Percentiles rank a stretch among this genome's conserved stretches.
These are phyloP conservation scores for Drosophila kanekoi DNA, from an alignment of 2,888 invertebrate genomes.

Conservation along the genomic window DNA sequence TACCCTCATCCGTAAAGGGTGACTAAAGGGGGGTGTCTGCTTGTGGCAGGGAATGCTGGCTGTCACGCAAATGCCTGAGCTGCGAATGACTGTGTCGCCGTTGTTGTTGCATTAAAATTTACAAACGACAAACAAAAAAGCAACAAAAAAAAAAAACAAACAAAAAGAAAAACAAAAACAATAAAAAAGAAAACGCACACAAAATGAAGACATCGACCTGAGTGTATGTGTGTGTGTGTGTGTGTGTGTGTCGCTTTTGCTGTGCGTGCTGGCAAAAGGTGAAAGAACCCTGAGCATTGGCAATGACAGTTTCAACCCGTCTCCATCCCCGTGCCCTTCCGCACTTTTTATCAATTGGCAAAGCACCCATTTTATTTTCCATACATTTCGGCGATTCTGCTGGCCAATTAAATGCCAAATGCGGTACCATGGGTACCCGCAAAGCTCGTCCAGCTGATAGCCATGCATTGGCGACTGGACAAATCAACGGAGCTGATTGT, in stretches of 20 bases:
- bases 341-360: conserved; percentile 10
- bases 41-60: neutral
- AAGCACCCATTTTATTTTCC: conserved; percentile 5
- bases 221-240: conserved; percentile 8
- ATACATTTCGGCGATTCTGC: conserved; percentile 26
- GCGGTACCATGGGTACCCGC: neutral
- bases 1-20: neutral
- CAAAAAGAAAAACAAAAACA: conserved; percentile 11
- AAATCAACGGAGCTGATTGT: conserved; percentile 52
- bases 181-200: conserved; percentile 42
- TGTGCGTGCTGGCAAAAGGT: conserved; percentile 49
- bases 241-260: conserved; percentile 8
- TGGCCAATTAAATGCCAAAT: conserved; percentile 24
- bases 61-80: conserved; percentile 68
- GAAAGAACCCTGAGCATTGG: conserved; percentile 56
- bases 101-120: conserved; percentile 68
- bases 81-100: conserved; percentile 39
- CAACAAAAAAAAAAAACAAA: neutral
- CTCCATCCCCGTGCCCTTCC: neutral
- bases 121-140: conserved; percentile 43
- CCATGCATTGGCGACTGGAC: conserved; percentile 33
- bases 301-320: conserved; percentile 44
- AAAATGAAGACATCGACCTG: conserved; percentile 60
- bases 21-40: neutral
- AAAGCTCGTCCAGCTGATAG: conserved; percentile 2